A percentile compares a stretch with the other conserved stretches of the same genome.
phyloP scores from a whole-genome alignment of 1,140 invertebrate species.

The Rhyzopertha dominica region DNA sequence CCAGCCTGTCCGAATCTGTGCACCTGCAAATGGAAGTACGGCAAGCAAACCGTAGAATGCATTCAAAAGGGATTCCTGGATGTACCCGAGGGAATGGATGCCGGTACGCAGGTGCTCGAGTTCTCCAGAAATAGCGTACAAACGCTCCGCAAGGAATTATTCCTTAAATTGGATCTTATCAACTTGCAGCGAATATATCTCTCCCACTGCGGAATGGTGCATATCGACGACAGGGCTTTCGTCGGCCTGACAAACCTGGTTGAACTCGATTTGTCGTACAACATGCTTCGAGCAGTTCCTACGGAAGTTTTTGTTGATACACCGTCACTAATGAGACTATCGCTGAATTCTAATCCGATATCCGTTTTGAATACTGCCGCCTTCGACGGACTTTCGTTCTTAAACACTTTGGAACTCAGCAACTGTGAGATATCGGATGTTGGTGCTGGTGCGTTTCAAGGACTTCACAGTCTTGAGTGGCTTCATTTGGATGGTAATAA shows the following conservation, averaged over 20 bases:
- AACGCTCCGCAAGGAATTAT: slow-evolving; percentile 67
- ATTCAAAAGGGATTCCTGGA: slow-evolving; percentile 65
- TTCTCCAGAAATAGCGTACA: slow-evolving; percentile 77
- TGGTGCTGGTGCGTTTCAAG: slow-evolving; percentile 75
- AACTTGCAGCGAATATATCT: slow-evolving; percentile 84
- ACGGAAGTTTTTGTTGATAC: slow-evolving; percentile 70
- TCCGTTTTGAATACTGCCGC: slow-evolving; percentile 62
- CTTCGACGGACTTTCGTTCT: slow-evolving; percentile 68
- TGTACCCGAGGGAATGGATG: slow-evolving; percentile 75
- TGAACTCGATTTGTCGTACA: slow-evolving; percentile 81
- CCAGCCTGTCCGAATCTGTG: slow-evolving; percentile 73
- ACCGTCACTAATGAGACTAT: slow-evolving; percentile 73
- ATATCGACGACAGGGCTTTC: slow-evolving; percentile 74
- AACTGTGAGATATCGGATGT: slow-evolving; percentile 71
- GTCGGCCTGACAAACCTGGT: slow-evolving; percentile 80
- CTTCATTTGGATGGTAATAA: slow-evolving; percentile 77
- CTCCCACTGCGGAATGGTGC: slow-evolving; percentile 66
- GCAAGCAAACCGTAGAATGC: slow-evolving; percentile 86
- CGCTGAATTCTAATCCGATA: slow-evolving; percentile 77
- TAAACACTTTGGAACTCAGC: slow-evolving; percentile 77
- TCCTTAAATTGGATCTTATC: slow-evolving; percentile 70
- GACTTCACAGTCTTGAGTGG: slow-evolving; percentile 76
- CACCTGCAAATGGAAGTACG: slow-evolving; percentile 86
- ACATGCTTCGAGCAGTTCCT: slow-evolving; percentile 71
- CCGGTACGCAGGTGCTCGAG: slow-evolving; percentile 85